Percentiles rank a stretch among this genome's conserved stretches.
Evolutionary conservation across 2,888 invertebrate species (phyloP).

Genomic region (Archaeoteleia sp.): DNA sequence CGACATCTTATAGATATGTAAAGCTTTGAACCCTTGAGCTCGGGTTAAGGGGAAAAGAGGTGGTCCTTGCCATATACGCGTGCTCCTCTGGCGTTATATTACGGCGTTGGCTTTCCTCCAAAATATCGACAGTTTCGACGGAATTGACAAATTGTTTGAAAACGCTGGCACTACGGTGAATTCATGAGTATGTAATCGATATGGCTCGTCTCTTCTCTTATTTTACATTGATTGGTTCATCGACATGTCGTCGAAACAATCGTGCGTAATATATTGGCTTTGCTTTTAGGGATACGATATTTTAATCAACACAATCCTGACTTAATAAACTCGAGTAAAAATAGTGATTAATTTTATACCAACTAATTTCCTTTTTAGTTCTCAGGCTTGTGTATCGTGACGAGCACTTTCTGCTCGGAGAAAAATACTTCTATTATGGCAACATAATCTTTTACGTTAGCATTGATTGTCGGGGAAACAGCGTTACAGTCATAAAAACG

Average conservation of each 20-base stretch:
- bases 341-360: background rate
- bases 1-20: constrained; percentile 25
- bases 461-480: too few relatives aligned
- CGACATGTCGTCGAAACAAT: constrained; percentile 40
- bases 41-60: constrained; percentile 1
- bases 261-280: constrained; percentile 24
- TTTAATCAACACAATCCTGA: constrained; percentile 55
- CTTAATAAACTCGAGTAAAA: background rate
- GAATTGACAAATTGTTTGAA: constrained; percentile 53
- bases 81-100: constrained; percentile 32
- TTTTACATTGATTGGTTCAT: constrained; percentile 46
- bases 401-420: too few relatives aligned
- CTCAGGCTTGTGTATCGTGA: too few relatives aligned
- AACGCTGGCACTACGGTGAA: constrained; percentile 44
- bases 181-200: constrained; percentile 39
- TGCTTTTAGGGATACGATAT: constrained; percentile 55
- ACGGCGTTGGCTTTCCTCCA: constrained; percentile 49
- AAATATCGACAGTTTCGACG: constrained; percentile 53
- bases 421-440: too few relatives aligned
- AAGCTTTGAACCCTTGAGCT: constrained; percentile 11
- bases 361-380: too few relatives aligned
- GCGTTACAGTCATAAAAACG: too few relatives aligned
- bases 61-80: constrained; percentile 17
- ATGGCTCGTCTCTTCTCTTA: constrained; percentile 31
- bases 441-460: too few relatives aligned